A percentile compares a stretch with the other conserved stretches of the same genome.
phyloP scores from a whole-genome alignment of 2,797 vertebrate species.

The Galago senegalensis region DNA sequence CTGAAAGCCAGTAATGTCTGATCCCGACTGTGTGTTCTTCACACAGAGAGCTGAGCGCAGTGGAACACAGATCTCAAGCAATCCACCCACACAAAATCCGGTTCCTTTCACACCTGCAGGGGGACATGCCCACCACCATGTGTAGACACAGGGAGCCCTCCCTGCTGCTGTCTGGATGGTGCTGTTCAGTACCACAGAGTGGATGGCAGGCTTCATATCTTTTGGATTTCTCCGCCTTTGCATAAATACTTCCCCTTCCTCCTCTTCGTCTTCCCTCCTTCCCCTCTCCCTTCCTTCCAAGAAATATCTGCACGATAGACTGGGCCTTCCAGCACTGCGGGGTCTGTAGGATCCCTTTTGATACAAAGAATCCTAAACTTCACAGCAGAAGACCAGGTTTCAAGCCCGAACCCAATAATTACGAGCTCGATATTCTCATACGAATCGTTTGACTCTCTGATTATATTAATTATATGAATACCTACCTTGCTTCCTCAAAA shows the following conservation, averaged over 20 bases:
- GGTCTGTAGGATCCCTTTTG: neutral
- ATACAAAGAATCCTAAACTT: neutral
- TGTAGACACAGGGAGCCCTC: neutral
- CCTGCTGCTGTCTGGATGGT: neutral
- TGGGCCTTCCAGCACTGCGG: neutral
- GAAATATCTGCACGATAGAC: neutral
- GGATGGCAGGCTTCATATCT: neutral
- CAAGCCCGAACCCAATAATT: neutral
- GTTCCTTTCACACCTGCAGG: neutral
- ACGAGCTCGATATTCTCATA: neutral
- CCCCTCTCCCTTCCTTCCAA: fast-evolving
- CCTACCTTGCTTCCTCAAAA: neutral
- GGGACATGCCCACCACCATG: neutral
- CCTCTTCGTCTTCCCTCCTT: too few species aligned
- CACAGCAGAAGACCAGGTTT: neutral
- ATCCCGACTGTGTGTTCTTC: neutral
- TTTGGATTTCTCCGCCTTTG: neutral
- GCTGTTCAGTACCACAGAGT: neutral
- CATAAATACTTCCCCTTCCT: neutral
- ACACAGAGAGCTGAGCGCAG: neutral
- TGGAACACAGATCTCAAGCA: neutral
- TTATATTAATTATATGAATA: conserved; percentile 40
- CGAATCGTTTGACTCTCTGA: neutral
- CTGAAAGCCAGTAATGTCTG: neutral
- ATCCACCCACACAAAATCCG: fast-evolving